Percentiles rank a stretch among this genome's conserved stretches.
phyloP scores from a whole-genome alignment of 2,113 vertebrate species.

The Suricata suricatta region DNA sequence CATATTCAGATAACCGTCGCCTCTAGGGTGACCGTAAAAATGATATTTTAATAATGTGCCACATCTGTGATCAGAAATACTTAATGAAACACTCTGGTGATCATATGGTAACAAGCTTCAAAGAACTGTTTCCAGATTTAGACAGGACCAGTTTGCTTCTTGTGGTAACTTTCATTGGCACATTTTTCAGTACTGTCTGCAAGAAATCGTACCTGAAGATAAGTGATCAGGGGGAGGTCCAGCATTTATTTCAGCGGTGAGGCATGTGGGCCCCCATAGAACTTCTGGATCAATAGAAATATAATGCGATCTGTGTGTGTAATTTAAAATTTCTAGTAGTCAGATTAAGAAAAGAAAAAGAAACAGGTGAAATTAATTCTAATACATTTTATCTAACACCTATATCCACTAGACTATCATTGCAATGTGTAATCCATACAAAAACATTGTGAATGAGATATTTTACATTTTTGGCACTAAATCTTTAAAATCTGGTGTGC shows the following conservation, averaged over 20 bases:
- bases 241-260: neutral
- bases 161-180: neutral
- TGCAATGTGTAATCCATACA: neutral
- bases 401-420: neutral
- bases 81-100: conserved; percentile 63
- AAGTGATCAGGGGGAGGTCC: neutral
- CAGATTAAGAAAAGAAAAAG: neutral
- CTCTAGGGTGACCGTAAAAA: conserved; percentile 64
- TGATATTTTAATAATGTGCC: conserved; percentile 71
- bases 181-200: neutral
- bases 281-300: neutral
- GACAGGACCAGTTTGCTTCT: fast-evolving
- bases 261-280: neutral
- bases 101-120: conserved; percentile 33
- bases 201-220: neutral
- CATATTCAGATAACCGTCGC: conserved; percentile 33
- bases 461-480: neutral
- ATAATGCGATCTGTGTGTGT: fast-evolving
- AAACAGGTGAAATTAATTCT: neutral
- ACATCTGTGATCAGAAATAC: conserved; percentile 69
- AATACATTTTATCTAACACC: neutral
- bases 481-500: neutral
- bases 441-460: neutral
- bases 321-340: neutral
- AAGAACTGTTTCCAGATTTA: conserved; percentile 35